Evolutionary conservation across 2,113 vertebrate species (phyloP).

Genomic region (Alces alces): DNA sequence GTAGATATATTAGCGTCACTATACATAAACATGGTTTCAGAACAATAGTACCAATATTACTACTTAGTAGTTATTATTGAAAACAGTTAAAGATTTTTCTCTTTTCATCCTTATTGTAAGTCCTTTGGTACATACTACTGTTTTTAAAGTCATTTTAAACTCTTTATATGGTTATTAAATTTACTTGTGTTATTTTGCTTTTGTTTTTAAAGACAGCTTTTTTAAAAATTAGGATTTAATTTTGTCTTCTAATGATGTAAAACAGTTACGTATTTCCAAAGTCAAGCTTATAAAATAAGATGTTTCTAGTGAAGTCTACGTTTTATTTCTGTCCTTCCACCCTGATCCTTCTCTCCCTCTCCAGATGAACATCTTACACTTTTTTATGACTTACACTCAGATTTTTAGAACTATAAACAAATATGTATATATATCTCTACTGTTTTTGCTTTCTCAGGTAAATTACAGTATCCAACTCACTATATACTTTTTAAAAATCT

Average conservation of each 20-base stretch:
- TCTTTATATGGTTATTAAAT: background rate
- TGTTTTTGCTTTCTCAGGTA: background rate
- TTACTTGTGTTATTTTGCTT: background rate
- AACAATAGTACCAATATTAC: slow-evolving; percentile 20
- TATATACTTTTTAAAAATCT: background rate
- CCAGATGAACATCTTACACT: background rate
- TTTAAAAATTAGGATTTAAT: background rate
- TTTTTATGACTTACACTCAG: background rate
- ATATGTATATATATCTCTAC: background rate
- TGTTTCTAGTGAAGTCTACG: background rate
- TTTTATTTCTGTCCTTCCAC: background rate
- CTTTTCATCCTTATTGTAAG: background rate
- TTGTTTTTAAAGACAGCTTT: slow-evolving; percentile 27
- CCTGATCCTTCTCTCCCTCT: background rate
- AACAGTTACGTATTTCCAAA: background rate
- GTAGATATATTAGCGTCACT: background rate
- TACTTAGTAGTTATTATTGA: background rate
- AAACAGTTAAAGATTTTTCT: background rate
- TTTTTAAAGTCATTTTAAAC: slow-evolving; percentile 1
- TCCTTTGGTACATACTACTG: background rate
- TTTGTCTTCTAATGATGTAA: slow-evolving; percentile 5
- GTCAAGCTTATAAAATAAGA: background rate
- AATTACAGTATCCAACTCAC: background rate
- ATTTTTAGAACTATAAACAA: slow-evolving; percentile 6
- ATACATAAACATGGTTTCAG: background rate